Percentiles rank a stretch among this genome's conserved stretches.
Evolutionary conservation across 2,113 vertebrate species (phyloP).

Genomic region (Ochotona princeps): DNA sequence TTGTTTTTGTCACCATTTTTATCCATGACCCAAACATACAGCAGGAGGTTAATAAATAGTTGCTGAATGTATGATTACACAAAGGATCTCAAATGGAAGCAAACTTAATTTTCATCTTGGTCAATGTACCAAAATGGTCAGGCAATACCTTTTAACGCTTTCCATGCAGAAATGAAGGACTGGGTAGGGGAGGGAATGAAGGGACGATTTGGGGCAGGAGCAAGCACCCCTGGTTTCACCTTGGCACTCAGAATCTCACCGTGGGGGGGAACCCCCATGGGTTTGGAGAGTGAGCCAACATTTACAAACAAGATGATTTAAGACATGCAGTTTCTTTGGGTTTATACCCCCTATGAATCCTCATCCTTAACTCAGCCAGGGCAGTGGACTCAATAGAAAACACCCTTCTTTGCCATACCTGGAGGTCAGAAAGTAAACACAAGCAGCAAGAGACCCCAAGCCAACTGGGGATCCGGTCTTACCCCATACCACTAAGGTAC

Average conservation of each 20-base stretch:
- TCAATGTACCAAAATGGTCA: not conserved
- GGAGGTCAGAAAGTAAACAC: not conserved
- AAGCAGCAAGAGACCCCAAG: not conserved
- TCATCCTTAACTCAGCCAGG: not conserved
- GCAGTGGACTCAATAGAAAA: not conserved
- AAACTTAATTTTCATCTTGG: slow-evolving; percentile 47
- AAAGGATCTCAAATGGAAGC: not conserved
- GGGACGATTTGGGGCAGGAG: not conserved
- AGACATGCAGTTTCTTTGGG: not conserved
- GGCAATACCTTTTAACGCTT: not conserved
- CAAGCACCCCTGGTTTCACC: not conserved
- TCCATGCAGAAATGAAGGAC: not conserved
- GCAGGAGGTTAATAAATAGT: slow-evolving; percentile 27
- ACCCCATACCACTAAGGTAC: not conserved
- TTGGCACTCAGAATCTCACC: not conserved
- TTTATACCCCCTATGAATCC: not conserved
- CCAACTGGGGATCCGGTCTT: not conserved
- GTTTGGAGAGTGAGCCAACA: not conserved
- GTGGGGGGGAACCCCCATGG: not conserved
- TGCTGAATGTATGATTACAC: not conserved
- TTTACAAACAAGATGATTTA: not conserved
- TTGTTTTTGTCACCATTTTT: not conserved
- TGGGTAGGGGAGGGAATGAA: too few relatives aligned
- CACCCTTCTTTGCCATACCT: not conserved
- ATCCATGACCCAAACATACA: not conserved